Percentiles rank a stretch among this genome's conserved stretches.
Conservation (phyloP, 2,888 invertebrate species). For the Pachliopta kotzebuea region DNA sequence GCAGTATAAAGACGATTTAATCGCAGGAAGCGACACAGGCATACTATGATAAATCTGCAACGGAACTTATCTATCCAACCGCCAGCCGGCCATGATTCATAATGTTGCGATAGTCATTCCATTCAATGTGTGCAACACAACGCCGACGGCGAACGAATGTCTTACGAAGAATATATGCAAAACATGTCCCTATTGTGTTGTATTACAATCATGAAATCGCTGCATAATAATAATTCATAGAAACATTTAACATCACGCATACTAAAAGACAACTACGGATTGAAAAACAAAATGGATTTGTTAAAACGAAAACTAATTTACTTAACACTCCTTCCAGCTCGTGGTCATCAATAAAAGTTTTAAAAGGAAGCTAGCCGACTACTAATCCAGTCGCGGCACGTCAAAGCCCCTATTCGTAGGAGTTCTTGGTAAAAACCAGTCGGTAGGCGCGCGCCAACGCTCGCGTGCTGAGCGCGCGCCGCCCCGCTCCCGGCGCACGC, state of each 20-base stretch:
- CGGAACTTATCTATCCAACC: conserved; percentile 73
- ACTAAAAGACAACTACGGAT: background rate
- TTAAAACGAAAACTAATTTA: conserved; percentile 12
- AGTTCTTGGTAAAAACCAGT: conserved; percentile 69
- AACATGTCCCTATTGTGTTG: conserved; percentile 27
- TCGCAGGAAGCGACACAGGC: conserved; percentile 70
- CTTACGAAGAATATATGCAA: conserved; percentile 38
- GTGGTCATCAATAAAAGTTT: conserved; percentile 49
- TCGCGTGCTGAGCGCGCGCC: conserved; percentile 65
- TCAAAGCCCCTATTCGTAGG: conserved; percentile 75
- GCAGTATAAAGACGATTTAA: conserved; percentile 52
- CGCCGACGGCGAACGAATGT: conserved; percentile 33
- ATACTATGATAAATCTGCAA: conserved; percentile 54
- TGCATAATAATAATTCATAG: conserved; percentile 27
- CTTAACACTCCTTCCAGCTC: conserved; percentile 19
- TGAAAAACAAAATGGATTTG: background rate
- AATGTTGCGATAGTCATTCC: conserved; percentile 52
- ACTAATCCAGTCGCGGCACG: conserved; percentile 61
- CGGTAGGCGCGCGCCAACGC: conserved; percentile 68
- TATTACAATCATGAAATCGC: conserved; percentile 27
- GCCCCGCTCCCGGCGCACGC: conserved; percentile 50
- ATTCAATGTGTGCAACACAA: conserved; percentile 42
- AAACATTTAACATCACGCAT: conserved; percentile 14
- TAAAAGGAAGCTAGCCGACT: conserved; percentile 49
- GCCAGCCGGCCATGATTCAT: conserved; percentile 64